Conservation (phyloP, 2,888 invertebrate genomes). For the Deilephila elpenor region DNA sequence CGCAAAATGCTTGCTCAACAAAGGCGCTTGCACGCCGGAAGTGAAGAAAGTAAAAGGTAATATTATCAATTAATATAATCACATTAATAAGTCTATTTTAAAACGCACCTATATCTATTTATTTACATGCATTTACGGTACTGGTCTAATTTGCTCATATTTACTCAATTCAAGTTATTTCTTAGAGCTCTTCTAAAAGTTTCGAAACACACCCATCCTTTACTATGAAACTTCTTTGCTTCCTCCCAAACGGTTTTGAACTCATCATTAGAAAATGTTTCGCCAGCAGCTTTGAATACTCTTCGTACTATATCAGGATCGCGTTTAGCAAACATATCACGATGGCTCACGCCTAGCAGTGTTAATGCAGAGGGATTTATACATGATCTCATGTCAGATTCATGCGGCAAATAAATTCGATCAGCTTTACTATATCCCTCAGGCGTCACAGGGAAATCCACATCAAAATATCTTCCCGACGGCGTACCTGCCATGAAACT, state of each 20-base stretch:
- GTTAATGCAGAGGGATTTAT: conserved; percentile 67
- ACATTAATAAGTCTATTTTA: too few species aligned
- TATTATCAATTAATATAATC: neutral
- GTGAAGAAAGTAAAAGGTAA: conserved; percentile 89
- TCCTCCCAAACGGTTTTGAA: conserved; percentile 81
- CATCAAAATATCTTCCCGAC: conserved; percentile 73
- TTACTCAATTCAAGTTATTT: neutral
- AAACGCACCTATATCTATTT: too few species aligned
- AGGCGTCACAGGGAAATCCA: conserved; percentile 69
- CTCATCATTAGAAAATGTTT: conserved; percentile 73
- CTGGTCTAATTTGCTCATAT: too few species aligned
- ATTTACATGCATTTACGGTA: neutral
- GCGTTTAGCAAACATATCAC: conserved; percentile 70
- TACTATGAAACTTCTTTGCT: conserved; percentile 76
- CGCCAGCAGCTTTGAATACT: conserved; percentile 81
- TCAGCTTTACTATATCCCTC: conserved; percentile 58
- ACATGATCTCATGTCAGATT: conserved; percentile 66
- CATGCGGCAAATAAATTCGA: conserved; percentile 63
- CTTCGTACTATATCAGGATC: conserved; percentile 64
- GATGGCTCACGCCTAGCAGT: conserved; percentile 63
- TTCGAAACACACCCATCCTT: conserved; percentile 82
- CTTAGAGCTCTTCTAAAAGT: conserved; percentile 71
- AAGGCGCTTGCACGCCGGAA: conserved; percentile 89
- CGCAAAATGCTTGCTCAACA: conserved; percentile 87
- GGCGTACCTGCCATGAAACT: conserved; percentile 68